These are phyloP conservation scores for crab-eating macaque (Macaca fascicularis) DNA, from an alignment of 2,113 vertebrate genomes.

Conservation along the genomic window DNA sequence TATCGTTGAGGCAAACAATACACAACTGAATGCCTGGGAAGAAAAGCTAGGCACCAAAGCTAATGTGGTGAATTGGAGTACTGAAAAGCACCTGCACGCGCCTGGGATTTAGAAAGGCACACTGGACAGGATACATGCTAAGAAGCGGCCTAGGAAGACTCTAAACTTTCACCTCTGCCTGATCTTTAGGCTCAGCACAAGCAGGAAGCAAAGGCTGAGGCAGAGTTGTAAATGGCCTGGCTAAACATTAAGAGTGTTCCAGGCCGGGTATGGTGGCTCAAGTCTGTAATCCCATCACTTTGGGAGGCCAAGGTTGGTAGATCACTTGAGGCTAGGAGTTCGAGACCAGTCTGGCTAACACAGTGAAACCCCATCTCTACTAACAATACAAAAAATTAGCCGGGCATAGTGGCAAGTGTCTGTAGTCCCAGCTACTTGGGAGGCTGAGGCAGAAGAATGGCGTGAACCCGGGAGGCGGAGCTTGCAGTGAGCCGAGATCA, in stretches of 20 bases:
- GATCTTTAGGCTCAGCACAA: neutral
- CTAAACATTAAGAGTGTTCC: neutral
- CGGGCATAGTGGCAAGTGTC: rapidly evolving
- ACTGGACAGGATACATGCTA: neutral
- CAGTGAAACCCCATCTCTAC: too few species aligned
- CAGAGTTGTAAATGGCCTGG: neutral
- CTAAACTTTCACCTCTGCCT: neutral
- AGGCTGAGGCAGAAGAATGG: too few species aligned
- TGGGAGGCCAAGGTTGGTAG: too few species aligned
- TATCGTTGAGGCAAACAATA: neutral
- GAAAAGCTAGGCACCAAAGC: neutral
- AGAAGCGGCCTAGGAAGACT: neutral
- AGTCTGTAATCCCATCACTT: too few species aligned
- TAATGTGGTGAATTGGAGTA: neutral
- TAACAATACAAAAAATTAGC: too few species aligned
- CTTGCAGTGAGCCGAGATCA: too few species aligned
- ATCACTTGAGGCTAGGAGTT: too few species aligned
- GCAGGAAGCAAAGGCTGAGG: neutral
- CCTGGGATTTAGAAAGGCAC: neutral
- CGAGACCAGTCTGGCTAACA: too few species aligned
- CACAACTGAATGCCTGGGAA: neutral
- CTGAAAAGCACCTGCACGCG: neutral
- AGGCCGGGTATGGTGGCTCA: too few species aligned
- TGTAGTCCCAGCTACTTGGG: too few species aligned
- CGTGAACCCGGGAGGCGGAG: too few species aligned